phyloP scores from a whole-genome alignment of 2,888 invertebrate species.

The Xestia ashworthii region DNA sequence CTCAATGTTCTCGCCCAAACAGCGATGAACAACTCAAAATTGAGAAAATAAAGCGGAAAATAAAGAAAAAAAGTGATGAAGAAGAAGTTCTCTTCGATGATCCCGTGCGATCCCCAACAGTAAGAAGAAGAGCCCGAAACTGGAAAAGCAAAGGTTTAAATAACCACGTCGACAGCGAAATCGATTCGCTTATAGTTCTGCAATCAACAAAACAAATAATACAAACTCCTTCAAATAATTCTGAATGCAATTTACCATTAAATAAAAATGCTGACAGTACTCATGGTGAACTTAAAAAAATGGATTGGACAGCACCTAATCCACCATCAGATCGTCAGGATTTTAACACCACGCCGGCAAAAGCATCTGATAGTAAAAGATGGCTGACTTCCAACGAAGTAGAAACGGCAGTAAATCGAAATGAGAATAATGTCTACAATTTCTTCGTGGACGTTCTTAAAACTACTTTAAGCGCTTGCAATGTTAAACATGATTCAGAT shows the following conservation, averaged over 20 bases:
- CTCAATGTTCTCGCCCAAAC: conserved; percentile 72
- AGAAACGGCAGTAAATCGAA: conserved; percentile 61
- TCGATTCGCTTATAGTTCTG: conserved; percentile 71
- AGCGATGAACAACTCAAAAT: conserved; percentile 18
- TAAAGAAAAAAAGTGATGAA: conserved; percentile 26
- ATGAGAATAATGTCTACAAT: conserved; percentile 76
- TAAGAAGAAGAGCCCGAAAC: conserved; percentile 63
- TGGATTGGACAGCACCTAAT: conserved; percentile 35
- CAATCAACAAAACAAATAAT: conserved; percentile 73
- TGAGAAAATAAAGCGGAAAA: conserved; percentile 20
- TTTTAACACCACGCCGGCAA: neutral
- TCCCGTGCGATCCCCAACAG: neutral
- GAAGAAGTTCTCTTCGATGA: neutral
- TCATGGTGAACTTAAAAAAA: neutral
- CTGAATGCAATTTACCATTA: conserved; percentile 42
- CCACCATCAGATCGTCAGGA: neutral
- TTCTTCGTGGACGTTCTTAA: conserved; percentile 82
- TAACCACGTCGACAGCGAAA: conserved; percentile 52
- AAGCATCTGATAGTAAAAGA: conserved; percentile 50
- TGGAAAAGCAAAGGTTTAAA: conserved; percentile 68
- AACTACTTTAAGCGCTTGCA: conserved; percentile 76
- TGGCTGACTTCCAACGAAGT: conserved; percentile 65
- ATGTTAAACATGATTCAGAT: conserved; percentile 65
- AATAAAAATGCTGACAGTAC: neutral
- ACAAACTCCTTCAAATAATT: conserved; percentile 74